These are phyloP conservation scores for Caenorhabditis becei DNA, from an alignment of 2,888 invertebrate genomes.

Conservation along the genomic window DNA sequence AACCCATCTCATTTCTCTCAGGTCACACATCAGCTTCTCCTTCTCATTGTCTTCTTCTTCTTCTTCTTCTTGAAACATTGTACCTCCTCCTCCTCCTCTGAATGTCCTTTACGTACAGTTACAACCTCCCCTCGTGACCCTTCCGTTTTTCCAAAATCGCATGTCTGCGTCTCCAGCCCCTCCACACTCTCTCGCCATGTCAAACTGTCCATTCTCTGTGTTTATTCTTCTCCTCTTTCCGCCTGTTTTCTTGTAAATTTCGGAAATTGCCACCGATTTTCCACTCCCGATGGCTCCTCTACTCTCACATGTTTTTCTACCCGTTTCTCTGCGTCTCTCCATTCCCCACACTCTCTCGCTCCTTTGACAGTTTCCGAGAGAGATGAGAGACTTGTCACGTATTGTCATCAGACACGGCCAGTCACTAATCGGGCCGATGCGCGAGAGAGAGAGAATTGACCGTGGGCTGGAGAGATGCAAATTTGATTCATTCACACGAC, in stretches of 20 bases:
- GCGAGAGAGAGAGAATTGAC: not conserved
- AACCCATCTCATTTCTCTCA: slow-evolving; percentile 32
- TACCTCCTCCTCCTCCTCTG: not conserved
- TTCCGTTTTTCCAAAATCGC: slow-evolving; percentile 1
- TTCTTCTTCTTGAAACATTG: slow-evolving; percentile 11
- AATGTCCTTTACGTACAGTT: not conserved
- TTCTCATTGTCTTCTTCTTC: slow-evolving; percentile 26
- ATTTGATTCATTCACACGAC: no score
- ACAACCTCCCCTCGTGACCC: not conserved
- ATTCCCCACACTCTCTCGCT: not conserved
- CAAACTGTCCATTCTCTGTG: not conserved
- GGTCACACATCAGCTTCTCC: slow-evolving; percentile 34
- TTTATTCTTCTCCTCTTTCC: not conserved
- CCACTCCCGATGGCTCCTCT: not conserved
- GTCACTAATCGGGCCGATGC: not conserved
- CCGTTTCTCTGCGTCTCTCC: not conserved
- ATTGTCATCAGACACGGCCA: not conserved
- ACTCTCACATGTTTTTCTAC: not conserved
- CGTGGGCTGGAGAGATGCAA: no score
- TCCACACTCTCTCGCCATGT: not conserved
- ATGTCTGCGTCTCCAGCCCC: not conserved
- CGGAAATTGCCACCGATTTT: not conserved
- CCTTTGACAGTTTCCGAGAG: not conserved
- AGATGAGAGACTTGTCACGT: not conserved
- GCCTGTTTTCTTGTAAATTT: not conserved